Evolutionary conservation across 2,113 vertebrate species (phyloP), one percentile per base, ranked within the genome.

Genomic region (Rhinogobius similis): DNA sequence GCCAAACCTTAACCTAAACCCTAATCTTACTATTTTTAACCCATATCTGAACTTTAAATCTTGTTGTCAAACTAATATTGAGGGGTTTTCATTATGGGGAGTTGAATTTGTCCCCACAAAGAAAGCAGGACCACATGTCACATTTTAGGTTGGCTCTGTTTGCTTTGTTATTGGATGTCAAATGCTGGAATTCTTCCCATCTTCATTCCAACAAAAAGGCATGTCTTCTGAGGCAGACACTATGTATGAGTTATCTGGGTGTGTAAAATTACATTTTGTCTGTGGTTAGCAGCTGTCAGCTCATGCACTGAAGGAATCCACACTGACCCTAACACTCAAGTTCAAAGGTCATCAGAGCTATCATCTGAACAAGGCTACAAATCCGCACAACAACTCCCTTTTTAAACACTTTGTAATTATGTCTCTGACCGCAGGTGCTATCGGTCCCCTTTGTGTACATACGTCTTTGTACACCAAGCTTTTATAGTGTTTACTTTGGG

Each of bases 331-430:
- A 6, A 23, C 63, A 68, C 32, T n/a, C 27, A 38, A 73, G 86
- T 74, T 86, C 12, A 83, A 81, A 81, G 82, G 72, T 88, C 79
- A 48, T 32, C 29, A 10, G 53, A 52, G 65, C 76, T 59, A 70
- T 77, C 2, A 11, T 62, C 55, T 65, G 67, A 71, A 59, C 65
- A 2, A 38, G 65, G 64, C 70, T 83, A 75, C 82, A 85, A 85
- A 82, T 83, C 78, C 62, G 6, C 78, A 26, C 76, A 81, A 87
- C 79, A 82, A 72, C 81, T 79, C 73, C 59, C 67, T 85, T 79
- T 80, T 81, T 67, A 83, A 84, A 75, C 82, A 78, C 75, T 75
- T 70, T 84, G 83, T 89, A 82, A 88, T 89, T 82, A 86, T 81
- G 70, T 69, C 65, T 20, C 63, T 23, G 59, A 79, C 81, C 75